These are phyloP conservation scores for Australoheros scitulus DNA, from an alignment of 2,113 vertebrate genomes.

Conservation along the genomic window DNA sequence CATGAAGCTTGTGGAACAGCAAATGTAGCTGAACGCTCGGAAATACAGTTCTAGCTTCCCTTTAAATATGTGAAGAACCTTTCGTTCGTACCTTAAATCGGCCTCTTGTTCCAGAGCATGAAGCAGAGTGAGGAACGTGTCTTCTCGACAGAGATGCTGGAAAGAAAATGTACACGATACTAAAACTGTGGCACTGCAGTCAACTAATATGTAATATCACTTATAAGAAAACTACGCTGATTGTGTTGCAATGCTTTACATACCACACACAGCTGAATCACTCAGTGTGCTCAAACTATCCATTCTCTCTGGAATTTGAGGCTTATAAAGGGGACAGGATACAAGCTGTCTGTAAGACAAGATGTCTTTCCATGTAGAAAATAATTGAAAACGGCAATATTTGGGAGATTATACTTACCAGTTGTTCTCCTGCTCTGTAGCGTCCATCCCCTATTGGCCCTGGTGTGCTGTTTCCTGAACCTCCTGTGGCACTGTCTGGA, in stretches of 20 bases:
- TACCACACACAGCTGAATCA: conserved; percentile 81
- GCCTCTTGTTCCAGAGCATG: conserved; percentile 79
- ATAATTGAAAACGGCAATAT: not conserved
- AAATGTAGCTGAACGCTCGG: not conserved
- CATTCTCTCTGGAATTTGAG: conserved; percentile 84
- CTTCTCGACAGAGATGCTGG: conserved; percentile 76
- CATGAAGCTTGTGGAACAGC: not conserved
- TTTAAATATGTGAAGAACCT: not conserved
- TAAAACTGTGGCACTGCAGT: not conserved
- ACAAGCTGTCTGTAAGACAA: not conserved
- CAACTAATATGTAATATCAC: not conserved
- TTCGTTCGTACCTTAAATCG: conserved; percentile 74
- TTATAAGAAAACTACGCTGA: not conserved
- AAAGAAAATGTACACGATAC: conserved; percentile 13
- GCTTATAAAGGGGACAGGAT: conserved; percentile 58
- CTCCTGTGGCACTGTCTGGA: conserved; percentile 76
- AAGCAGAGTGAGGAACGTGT: conserved; percentile 77
- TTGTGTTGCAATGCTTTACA: conserved; percentile 33
- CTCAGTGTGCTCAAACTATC: conserved; percentile 82
- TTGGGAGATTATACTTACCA: conserved; percentile 59
- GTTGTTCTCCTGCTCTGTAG: conserved; percentile 78
- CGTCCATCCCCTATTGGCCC: conserved; percentile 59
- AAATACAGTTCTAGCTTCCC: not conserved
- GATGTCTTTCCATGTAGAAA: not conserved
- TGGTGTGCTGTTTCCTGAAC: conserved; percentile 65